phyloP scores from a whole-genome alignment of 2,797 vertebrate species.

The Sarcophilus harrisii region DNA sequence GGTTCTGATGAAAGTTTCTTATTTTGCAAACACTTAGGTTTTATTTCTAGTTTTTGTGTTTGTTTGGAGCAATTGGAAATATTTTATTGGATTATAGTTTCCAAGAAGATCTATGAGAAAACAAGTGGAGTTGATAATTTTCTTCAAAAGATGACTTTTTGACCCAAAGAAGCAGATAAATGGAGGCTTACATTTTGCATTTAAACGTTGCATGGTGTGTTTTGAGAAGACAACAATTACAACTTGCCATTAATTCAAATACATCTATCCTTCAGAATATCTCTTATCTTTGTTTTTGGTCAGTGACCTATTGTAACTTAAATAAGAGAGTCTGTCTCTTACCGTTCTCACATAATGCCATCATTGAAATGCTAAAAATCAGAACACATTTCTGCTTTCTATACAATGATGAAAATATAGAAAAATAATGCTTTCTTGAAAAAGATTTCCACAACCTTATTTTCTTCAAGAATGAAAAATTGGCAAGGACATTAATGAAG shows the following conservation, averaged over 20 bases:
- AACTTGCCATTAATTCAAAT: neutral
- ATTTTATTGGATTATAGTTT: neutral
- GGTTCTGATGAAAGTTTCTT: too few relatives aligned
- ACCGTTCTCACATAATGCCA: conserved; percentile 49
- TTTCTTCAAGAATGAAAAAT: conserved; percentile 52
- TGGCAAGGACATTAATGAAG: conserved; percentile 19
- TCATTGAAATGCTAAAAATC: conserved; percentile 35
- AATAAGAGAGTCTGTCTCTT: conserved; percentile 63
- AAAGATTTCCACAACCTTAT: conserved; percentile 43
- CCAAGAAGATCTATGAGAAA: conserved; percentile 15
- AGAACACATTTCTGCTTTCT: conserved; percentile 60
- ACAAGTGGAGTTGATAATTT: neutral
- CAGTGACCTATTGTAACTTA: conserved; percentile 20
- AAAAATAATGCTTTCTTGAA: conserved; percentile 45
- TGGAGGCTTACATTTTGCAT: too few relatives aligned
- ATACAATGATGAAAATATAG: conserved; percentile 51
- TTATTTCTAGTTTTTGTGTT: neutral
- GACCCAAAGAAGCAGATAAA: neutral
- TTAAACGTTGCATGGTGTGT: conserved; percentile 3
- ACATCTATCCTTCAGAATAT: conserved; percentile 17
- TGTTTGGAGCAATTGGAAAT: conserved; percentile 4
- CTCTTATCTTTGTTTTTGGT: conserved; percentile 31
- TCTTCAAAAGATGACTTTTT: conserved; percentile 10
- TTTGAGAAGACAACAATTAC: neutral
- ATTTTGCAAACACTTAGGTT: conserved; percentile 22